Evolutionary conservation across 2,113 vertebrate genomes (phyloP), one percentile per base, ranked within the genome.

Genomic region (Mustela lutreola): DNA sequence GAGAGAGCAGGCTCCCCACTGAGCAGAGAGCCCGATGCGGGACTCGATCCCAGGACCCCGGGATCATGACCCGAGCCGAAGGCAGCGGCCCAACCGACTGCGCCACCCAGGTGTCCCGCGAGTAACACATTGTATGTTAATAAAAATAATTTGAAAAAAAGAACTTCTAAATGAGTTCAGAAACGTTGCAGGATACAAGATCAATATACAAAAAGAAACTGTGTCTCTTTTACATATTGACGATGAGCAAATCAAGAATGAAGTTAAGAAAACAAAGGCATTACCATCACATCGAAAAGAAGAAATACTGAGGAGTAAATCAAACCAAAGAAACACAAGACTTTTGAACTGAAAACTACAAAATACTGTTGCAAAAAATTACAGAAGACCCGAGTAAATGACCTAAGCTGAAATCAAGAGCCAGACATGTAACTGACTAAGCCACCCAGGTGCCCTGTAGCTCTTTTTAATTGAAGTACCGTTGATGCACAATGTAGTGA

Each of bases 231-330:
- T 84, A 36, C 48, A 31, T 28, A 24, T 48, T 91, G 48, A 85
- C 24, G 92, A 88, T 19, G 19, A 91, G 63, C 65, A 82, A 73
- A 78, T 2, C 15, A 56, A 92, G 39, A 85, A 87, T 89, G 28
- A 92, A 92, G 48, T 87, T 81, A 39, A 94, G 50, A 88, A 96
- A 92, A 89, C 7, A 75, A 65, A n/a, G 67, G 62, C 50, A 84
- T 78, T 84, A 36, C 28, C 8, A 73, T 7, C 71, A 12, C 26
- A 82, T 71, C 9, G 80, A 80, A 96, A 63, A 63, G 53, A 84
- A 63, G 53, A 84, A 96, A 88, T 53, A 18, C 12, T 45, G 22
- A 84, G 62, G 14, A 92, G 87, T 86, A 86, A 90, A 58, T 83
- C 90, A 50, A 73, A 93, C 63, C 15, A 76, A 89, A 85, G 53